A percentile compares a stretch with the other conserved stretches of the same genome.
These are phyloP conservation scores for Brachionus sp. DNA, from an alignment of 1,140 invertebrate species.

Conservation along the genomic window DNA sequence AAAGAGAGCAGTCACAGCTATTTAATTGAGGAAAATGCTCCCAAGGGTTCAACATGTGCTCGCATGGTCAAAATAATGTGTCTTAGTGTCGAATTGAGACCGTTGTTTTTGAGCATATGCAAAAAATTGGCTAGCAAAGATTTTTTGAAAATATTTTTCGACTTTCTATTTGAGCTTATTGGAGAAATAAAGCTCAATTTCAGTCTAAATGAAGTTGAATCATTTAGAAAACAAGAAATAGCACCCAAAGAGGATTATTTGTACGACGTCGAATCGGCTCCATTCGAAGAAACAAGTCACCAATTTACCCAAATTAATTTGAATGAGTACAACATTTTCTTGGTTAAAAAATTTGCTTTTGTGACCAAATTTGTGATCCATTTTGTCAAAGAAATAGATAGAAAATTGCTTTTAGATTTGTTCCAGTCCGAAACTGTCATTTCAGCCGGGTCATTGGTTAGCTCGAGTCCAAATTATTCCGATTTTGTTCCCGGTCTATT, in stretches of 20 bases:
- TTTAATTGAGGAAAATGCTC: not conserved
- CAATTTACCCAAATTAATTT: not conserved
- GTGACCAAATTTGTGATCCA: not conserved
- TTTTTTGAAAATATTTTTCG: not conserved
- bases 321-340: not conserved
- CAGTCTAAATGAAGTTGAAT: conserved; percentile 10
- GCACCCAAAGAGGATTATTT: not conserved
- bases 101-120: not conserved
- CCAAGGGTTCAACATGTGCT: not conserved
- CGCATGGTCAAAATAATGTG: not conserved
- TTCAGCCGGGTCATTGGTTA: not conserved
- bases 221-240: not conserved
- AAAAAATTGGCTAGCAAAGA: not conserved
- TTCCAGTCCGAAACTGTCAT: not conserved
- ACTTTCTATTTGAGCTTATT: not conserved
- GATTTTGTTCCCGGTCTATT: not conserved
- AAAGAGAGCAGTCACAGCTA: not conserved
- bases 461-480: not conserved
- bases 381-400: not conserved
- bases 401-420: not conserved
- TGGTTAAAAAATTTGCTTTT: not conserved
- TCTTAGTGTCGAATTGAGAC: not conserved
- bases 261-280: not conserved
- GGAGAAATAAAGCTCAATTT: not conserved
- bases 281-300: not conserved